These are phyloP conservation scores for Batillaria attramentaria DNA, from an alignment of 1,140 invertebrate species.

Conservation along the genomic window DNA sequence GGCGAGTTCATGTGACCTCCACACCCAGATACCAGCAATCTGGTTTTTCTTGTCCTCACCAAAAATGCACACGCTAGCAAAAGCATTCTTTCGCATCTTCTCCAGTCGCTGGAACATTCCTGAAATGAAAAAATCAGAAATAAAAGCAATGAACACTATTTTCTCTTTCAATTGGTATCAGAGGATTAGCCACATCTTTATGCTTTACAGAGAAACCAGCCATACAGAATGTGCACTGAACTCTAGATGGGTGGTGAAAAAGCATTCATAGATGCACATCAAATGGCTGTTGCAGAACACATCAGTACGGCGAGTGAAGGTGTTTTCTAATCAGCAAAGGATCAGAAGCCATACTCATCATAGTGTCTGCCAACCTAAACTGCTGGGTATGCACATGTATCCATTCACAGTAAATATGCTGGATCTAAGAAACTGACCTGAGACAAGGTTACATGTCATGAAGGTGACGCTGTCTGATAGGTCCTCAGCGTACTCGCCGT, in stretches of 20 bases:
- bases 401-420: too few relatives aligned
- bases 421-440: slow-evolving; percentile 79
- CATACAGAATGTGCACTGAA: too few relatives aligned
- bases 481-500: slow-evolving; percentile 94
- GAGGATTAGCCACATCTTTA: too few relatives aligned
- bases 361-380: slow-evolving; percentile 26
- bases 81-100: slow-evolving; percentile 96
- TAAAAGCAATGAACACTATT: slow-evolving; percentile 3
- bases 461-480: slow-evolving; percentile 85
- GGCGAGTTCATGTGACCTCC: slow-evolving; percentile 94
- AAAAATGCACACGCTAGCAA: slow-evolving; percentile 94
- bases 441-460: slow-evolving; percentile 96
- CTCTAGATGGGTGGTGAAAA: too few relatives aligned
- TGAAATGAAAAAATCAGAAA: slow-evolving; percentile 63
- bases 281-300: slow-evolving; percentile 19
- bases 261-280: too few relatives aligned
- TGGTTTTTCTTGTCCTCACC: slow-evolving; percentile 92
- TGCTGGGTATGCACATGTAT: too few relatives aligned
- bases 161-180: too few relatives aligned
- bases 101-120: slow-evolving; percentile 98
- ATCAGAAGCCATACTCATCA: slow-evolving; percentile 29
- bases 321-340: slow-evolving; percentile 18
- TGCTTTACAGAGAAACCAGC: too few relatives aligned
- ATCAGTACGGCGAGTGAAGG: slow-evolving; percentile 28
- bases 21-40: slow-evolving; percentile 97